Evolutionary conservation across 2,888 invertebrate species (phyloP).

Genomic region (Cataglyphis albicans): DNA sequence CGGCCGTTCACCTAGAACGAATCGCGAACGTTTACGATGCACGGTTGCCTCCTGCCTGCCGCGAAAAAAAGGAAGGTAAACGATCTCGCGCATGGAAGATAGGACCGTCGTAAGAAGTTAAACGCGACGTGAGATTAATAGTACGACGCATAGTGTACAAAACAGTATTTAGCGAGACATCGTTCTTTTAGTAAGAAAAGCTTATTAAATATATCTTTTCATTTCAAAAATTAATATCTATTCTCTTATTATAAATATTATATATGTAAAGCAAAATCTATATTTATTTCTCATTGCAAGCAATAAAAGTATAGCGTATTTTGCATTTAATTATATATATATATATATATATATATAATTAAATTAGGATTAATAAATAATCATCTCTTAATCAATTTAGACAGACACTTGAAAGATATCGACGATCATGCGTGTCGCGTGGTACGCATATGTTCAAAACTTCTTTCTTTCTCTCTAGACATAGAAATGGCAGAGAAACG

Average conservation of each 20-base stretch:
- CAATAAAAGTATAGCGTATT: not conserved
- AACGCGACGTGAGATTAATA: constrained; percentile 23
- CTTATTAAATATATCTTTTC: not conserved
- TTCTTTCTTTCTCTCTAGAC: constrained; percentile 3
- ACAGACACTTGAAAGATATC: constrained; percentile 18
- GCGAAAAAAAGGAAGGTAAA: constrained; percentile 11
- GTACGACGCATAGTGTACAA: constrained; percentile 1
- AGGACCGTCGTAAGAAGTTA: constrained; percentile 38
- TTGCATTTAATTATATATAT: not conserved
- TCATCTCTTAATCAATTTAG: not conserved
- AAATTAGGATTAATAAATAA: not conserved
- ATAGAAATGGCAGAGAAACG: constrained; percentile 17
- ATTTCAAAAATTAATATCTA: not conserved
- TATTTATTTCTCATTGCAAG: not conserved
- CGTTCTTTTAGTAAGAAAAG: not conserved
- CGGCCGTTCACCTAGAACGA: constrained; percentile 25
- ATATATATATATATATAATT: not conserved
- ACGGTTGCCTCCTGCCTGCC: not conserved
- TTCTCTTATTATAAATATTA: not conserved
- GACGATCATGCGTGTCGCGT: constrained; percentile 22
- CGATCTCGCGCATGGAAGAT: not conserved
- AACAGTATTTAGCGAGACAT: constrained; percentile 31
- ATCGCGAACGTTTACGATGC: constrained; percentile 27
- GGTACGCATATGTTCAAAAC: constrained; percentile 24
- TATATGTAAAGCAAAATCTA: not conserved